Base-by-base conservation (phyloP, 2,888 invertebrate genomes). In the Marasmarcha lunaedactyla region DNA sequence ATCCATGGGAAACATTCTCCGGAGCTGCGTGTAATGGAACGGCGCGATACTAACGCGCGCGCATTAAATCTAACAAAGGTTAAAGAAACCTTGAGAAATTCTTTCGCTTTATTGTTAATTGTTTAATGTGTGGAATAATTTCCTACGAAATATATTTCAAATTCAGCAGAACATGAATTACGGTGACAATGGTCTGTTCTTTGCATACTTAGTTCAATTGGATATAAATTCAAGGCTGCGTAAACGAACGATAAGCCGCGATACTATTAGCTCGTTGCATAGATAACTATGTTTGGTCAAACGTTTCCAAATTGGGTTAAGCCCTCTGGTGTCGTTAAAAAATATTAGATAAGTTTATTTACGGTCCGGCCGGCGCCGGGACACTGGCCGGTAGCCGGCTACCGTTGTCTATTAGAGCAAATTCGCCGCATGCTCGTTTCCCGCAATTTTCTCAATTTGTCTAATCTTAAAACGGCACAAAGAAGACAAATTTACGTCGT, bases 261-360 rank as follows among this genome's bases (percentile, higher is more conserved):
- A 52, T 57, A 51, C 53, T 58, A 52, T 53, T 58, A 54, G 63
- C 55, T 57, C 49, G 54, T 53, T 56, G 52, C 47, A 55, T 46
- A 62, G 62, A 64, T 67, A 70, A 57, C 43, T 34, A 42, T 45
- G 42, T 53, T 49, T 62, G 61, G 59, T 52, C 64, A 67, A 69
- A 70, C 57, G 63, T 44, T 42, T 39, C 41, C 41, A 43, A 73
- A 63, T 50, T 63, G 53, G 72, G 70, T 70, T 73, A 67, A 70
- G 55, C 63, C 62, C 56, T 60, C 60, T 44, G 50, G 55, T 57
- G 49, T 46, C 44, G 41, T 48, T 44, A 38, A 44, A 41, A 47
- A 46, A 40, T 42, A 57, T 47, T 34, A 33, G 48, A 52, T 45
- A 56, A 54, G 36, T 38, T 9, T 37, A 42, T 44, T 43, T 46